Evolutionary conservation across 2,888 invertebrate genomes (phyloP).

Genomic region (Carcina quercana): DNA sequence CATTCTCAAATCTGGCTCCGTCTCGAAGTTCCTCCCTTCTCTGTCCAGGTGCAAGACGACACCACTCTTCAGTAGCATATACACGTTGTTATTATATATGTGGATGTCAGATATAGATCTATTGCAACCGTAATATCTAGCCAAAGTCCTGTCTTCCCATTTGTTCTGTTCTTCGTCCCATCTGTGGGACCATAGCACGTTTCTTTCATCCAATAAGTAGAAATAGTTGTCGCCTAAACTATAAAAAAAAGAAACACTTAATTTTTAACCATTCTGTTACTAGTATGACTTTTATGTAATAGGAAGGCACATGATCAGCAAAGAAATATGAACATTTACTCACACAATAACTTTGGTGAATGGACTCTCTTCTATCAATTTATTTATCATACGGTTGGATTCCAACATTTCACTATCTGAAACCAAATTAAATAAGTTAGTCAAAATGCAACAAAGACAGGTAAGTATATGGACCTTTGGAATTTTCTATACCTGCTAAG

Average conservation of each 20-base stretch:
- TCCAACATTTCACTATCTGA: too few species aligned
- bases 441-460: too few species aligned
- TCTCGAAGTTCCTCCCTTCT: slow-evolving; percentile 1
- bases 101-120: slow-evolving; percentile 19
- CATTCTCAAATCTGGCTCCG: background rate
- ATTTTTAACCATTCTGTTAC: too few species aligned
- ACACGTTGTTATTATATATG: slow-evolving; percentile 21
- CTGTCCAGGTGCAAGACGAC: slow-evolving; percentile 14
- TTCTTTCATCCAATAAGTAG: slow-evolving; percentile 20
- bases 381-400: slow-evolving; percentile 4
- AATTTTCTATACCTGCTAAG: too few species aligned
- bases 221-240: slow-evolving; percentile 27
- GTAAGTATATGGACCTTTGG: too few species aligned
- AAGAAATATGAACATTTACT: slow-evolving; percentile 2
- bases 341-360: slow-evolving; percentile 8
- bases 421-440: too few species aligned
- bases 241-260: too few species aligned
- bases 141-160: slow-evolving; percentile 19
- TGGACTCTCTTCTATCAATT: slow-evolving; percentile 3
- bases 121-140: slow-evolving; percentile 21
- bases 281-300: too few species aligned
- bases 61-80: slow-evolving; percentile 27
- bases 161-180: slow-evolving; percentile 8
- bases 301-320: too few species aligned
- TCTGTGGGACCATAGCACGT: slow-evolving; percentile 15